phyloP scores from a whole-genome alignment of 1,140 invertebrate species.

The Pygmarrhopalites habei region DNA sequence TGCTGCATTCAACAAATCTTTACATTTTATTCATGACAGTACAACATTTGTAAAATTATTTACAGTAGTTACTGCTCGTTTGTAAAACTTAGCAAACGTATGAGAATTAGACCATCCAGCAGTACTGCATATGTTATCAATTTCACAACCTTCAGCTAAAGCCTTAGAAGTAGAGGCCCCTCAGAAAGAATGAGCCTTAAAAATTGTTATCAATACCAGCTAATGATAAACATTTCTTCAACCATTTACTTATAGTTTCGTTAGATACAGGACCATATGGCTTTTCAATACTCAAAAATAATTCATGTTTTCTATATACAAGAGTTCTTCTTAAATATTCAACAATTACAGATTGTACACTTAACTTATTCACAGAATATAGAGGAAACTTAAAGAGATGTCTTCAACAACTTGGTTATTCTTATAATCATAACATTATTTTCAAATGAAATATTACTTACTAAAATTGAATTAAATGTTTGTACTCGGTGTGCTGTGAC shows the following conservation, averaged over 20 bases:
- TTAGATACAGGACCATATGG: background rate
- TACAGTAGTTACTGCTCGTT: background rate
- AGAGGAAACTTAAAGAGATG: constrained; percentile 1
- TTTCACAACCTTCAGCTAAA: background rate
- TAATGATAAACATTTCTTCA: background rate
- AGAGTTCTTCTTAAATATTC: too few relatives aligned
- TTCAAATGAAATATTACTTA: background rate
- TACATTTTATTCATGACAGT: background rate
- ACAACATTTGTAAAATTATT: background rate
- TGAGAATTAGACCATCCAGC: constrained; percentile 15
- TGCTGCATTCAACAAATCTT: too few relatives aligned
- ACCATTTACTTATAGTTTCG: constrained; percentile 20
- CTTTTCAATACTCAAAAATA: background rate
- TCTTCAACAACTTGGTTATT: constrained; percentile 8
- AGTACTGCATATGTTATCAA: constrained; percentile 1
- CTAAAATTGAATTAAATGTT: constrained; percentile 12
- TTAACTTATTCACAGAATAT: background rate
- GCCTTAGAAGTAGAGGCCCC: too few relatives aligned
- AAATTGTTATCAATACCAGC: too few relatives aligned
- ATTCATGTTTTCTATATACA: too few relatives aligned
- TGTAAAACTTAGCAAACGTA: constrained; percentile 16
- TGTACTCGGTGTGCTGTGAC: constrained; percentile 19
- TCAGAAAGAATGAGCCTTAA: too few relatives aligned
- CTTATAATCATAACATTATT: constrained; percentile 5
- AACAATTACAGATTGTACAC: too few relatives aligned